Evolutionary conservation across 1,140 invertebrate genomes (phyloP), one percentile per base, ranked within the genome.

Genomic region (Drosophila parvula): DNA sequence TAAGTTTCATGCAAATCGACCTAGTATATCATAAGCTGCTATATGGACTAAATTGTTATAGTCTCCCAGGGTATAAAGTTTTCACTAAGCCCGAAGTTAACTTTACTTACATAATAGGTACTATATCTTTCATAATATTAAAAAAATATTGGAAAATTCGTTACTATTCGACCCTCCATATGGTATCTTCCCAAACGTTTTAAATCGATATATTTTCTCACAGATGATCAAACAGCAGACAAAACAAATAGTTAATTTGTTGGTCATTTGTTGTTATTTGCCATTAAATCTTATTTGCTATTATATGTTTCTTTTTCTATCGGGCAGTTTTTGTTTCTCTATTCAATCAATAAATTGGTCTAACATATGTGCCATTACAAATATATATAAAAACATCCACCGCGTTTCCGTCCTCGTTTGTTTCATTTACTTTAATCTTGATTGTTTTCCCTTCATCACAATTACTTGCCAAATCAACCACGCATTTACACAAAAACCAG

Each of bases 201-300:
- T 36, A 14, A 22, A 51, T 70, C 64, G 38, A 75, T 69, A 57
- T 30, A 78, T 83, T 88, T 88, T 80, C 70, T 84, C 84, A 89
- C 84, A 88, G 84, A 89, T 89, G 84, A 86, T 79, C 84, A 88
- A 88, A 88, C 84, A 88, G 60, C 38, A 56, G 53, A 14, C 65
- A 62, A 78, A 89, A 80, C 79, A 89, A 80, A 89, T 78, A 89
- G 80, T 89, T 86, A 79, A 86, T 86, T 88, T 88, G 82, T 88
- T 88, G 79, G 82, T 86, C 82, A 86, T 86, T 86, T 86, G 75
- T 86, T 84, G 83, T 88, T 82, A 70, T 79, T 86, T 86, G 83
- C 77, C 76, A 83, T 86, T 88, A 82, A 82, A 79, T 73, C 79
- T 79, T 77, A 86, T 41, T 64, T 32, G 11, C 5, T 22, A 40